Percentiles rank a stretch among this genome's conserved stretches.
phyloP scores from a whole-genome alignment of 2,113 vertebrate genomes.

The Nerophis ophidion region DNA sequence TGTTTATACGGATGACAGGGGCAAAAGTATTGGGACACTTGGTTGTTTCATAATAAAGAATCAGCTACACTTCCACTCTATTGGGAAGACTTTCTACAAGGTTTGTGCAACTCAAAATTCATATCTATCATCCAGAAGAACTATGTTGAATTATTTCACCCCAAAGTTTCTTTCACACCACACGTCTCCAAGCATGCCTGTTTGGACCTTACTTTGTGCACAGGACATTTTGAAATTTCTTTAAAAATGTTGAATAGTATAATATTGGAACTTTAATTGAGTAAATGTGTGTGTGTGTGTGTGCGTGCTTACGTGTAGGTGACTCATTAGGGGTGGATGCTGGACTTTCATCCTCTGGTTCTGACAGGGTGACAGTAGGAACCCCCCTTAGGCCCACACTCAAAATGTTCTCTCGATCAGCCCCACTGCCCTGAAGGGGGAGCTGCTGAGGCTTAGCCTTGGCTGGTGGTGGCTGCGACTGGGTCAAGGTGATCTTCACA shows the following conservation, averaged over 20 bases:
- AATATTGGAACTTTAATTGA: too few relatives aligned
- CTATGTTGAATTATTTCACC: not conserved
- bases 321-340: slow-evolving; percentile 86
- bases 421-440: slow-evolving; percentile 40
- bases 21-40: not conserved
- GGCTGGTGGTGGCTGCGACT: slow-evolving; percentile 55
- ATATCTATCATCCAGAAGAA: too few relatives aligned
- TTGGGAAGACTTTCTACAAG: not conserved
- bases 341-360: slow-evolving; percentile 93
- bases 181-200: not conserved
- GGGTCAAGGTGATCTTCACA: slow-evolving; percentile 84
- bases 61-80: not conserved
- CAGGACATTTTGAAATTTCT: too few relatives aligned
- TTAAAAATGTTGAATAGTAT: too few relatives aligned
- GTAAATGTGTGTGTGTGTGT: not conserved
- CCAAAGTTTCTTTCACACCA: not conserved
- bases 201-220: not conserved
- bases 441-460: slow-evolving; percentile 29
- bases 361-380: slow-evolving; percentile 87
- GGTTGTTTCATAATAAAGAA: not conserved
- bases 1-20: too few relatives aligned
- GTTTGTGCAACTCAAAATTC: not conserved
- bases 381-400: slow-evolving; percentile 84
- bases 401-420: slow-evolving; percentile 71
- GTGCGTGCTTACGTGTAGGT: slow-evolving; percentile 75